These are phyloP conservation scores for Ornithoptera priamus DNA, from an alignment of 2,888 invertebrate species.

Conservation along the genomic window DNA sequence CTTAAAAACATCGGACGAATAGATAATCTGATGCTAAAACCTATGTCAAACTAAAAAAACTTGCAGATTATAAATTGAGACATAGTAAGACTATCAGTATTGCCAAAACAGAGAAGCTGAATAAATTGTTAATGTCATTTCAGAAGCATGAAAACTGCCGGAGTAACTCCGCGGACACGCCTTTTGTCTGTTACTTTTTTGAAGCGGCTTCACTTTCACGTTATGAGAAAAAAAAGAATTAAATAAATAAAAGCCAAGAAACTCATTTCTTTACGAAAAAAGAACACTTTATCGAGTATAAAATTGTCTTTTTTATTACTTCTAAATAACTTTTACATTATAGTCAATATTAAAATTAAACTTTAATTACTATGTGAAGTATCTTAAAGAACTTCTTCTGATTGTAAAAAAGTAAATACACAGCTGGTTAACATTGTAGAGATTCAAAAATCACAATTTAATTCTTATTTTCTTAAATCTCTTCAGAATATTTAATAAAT, in stretches of 20 bases:
- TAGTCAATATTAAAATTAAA: not conserved
- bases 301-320: not conserved
- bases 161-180: conserved; percentile 66
- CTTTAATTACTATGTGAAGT: not conserved
- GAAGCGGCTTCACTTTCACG: conserved; percentile 53
- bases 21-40: too few species aligned
- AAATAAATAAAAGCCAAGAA: conserved; percentile 32
- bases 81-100: conserved; percentile 58
- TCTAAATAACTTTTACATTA: not conserved
- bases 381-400: not conserved
- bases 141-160: conserved; percentile 69
- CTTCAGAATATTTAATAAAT: not conserved
- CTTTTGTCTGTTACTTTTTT: conserved; percentile 77
- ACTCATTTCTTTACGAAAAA: conserved; percentile 1
- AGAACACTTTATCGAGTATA: not conserved
- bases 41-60: conserved; percentile 28
- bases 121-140: conserved; percentile 75
- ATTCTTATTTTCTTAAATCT: not conserved
- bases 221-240: conserved; percentile 58
- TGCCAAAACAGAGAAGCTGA: conserved; percentile 58
- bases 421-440: too few species aligned
- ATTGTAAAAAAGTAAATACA: not conserved
- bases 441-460: too few species aligned
- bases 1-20: too few species aligned
- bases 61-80: conserved; percentile 51